Evolutionary conservation across 1,140 invertebrate species (phyloP), one percentile per base, ranked within the genome.

Genomic region (Dendrolimus punctatus): DNA sequence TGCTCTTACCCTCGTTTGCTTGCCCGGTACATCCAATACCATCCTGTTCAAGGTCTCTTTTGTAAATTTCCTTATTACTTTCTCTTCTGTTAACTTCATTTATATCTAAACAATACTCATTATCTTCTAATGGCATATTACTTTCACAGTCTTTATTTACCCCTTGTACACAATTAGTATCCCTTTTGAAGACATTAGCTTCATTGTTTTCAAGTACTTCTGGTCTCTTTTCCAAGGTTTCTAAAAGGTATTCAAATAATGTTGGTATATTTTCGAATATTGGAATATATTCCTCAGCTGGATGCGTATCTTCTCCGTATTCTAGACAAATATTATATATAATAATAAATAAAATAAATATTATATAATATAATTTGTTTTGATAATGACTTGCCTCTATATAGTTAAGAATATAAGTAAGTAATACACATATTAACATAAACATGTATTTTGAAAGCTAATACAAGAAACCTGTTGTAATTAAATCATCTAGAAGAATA

Each of bases 151-250:
- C 42, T 36, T 55, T 9, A 42, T 40, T 39, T 37, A 36, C 39
- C 6, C 42, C 8, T 23, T 51, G 8, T 49, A 53, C 39, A 7
- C 23, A 23, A 23, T 47, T 39, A 46, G 36, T 8, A 44, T 67
- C 59, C 46, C 49, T 57, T 23, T 47, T 60, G 40, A 66, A 64
- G 4, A 60, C 54, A 4, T 52, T 55, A 40, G 60, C 46, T 39
- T 76, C 63, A 44, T 74, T 55, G 48, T 52, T 64, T 55, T 76
- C 73, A 41, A 75, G 55, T 45, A 73, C 63, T 64, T 71, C 64
- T 10, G 72, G 72, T 46, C 58, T 67, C 4, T 66, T 50, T 50
- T 69, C 53, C 0, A 75, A 47, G 38, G 65, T 48, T 8, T 57
- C 54, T 36, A 73, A 39, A 8, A 79, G 42, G 60, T 69, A 67